Evolutionary conservation across 2,888 invertebrate genomes (phyloP).

Genomic region (Ephialtes manifestator): DNA sequence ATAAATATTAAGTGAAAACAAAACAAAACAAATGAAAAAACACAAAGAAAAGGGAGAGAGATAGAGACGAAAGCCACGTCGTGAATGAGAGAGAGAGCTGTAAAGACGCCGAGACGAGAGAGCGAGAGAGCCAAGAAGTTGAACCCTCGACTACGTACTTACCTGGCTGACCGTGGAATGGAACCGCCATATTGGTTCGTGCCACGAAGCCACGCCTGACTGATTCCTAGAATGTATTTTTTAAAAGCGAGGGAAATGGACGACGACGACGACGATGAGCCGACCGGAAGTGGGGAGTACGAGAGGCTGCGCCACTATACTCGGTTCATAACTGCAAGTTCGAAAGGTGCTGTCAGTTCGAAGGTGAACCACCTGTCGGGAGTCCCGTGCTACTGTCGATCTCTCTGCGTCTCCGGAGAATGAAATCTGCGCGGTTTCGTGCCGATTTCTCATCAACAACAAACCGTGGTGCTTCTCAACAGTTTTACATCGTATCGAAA

Average conservation of each 20-base stretch:
- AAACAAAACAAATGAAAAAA: conserved; percentile 17
- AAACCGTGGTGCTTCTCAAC: conserved; percentile 36
- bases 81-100: conserved; percentile 57
- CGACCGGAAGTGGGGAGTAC: conserved; percentile 52
- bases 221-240: conserved; percentile 85
- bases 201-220: conserved; percentile 79
- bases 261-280: conserved; percentile 39
- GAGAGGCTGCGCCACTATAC: conserved; percentile 17
- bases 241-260: conserved; percentile 67
- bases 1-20: conserved; percentile 54
- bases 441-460: conserved; percentile 43
- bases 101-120: conserved; percentile 40
- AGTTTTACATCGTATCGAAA: conserved; percentile 51
- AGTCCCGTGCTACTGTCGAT: conserved; percentile 58
- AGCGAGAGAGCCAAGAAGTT: conserved; percentile 66
- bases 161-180: conserved; percentile 79
- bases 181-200: conserved; percentile 68
- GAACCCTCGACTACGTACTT: conserved; percentile 84
- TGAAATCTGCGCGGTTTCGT: conserved; percentile 56
- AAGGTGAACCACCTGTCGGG: conserved; percentile 44
- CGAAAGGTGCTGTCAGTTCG: conserved; percentile 38
- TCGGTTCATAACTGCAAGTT: conserved; percentile 27
- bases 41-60: conserved; percentile 11
- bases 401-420: conserved; percentile 55
- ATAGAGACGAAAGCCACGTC: conserved; percentile 57